Percentiles rank a stretch among this genome's conserved stretches.
Conservation (phyloP, 2,888 invertebrate genomes). For the Xanthostigma xanthostigma region DNA sequence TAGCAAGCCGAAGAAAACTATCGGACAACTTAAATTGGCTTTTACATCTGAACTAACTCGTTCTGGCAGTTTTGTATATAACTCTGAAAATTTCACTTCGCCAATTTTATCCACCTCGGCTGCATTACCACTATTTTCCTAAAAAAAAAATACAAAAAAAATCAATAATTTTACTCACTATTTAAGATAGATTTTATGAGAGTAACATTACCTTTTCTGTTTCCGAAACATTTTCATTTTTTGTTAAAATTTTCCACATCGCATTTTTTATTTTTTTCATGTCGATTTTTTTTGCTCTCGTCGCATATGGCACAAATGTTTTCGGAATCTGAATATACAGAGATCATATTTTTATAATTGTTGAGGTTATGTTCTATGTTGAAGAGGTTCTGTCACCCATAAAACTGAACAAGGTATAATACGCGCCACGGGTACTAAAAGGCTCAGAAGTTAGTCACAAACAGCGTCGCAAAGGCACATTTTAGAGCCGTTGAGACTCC, state of each 20-base stretch:
- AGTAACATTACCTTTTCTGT: conserved; percentile 23
- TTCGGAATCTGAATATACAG: conserved; percentile 41
- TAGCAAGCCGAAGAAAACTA: conserved; percentile 65
- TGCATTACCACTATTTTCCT: conserved; percentile 9
- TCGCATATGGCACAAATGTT: conserved; percentile 63
- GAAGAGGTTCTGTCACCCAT: background rate
- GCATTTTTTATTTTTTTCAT: conserved; percentile 69
- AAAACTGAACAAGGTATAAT: too few relatives aligned
- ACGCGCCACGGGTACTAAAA: too few relatives aligned
- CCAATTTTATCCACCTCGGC: conserved; percentile 26
- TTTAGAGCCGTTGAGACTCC: too few relatives aligned
- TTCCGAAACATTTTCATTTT: conserved; percentile 18
- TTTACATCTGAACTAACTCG: conserved; percentile 44
- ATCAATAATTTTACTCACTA: background rate
- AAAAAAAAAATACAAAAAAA: conserved; percentile 7
- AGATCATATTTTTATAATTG: background rate
- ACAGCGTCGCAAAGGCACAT: too few relatives aligned
- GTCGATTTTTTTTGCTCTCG: conserved; percentile 72
- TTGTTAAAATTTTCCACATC: conserved; percentile 50
- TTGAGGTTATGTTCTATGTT: background rate
- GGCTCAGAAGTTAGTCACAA: too few relatives aligned
- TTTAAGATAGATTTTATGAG: background rate
- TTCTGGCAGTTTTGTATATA: conserved; percentile 42
- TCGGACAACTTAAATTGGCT: conserved; percentile 58
- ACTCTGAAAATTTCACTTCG: conserved; percentile 34